These are phyloP conservation scores for Caenorhabditis wallacei DNA, from an alignment of 2,888 invertebrate genomes.

Conservation along the genomic window DNA sequence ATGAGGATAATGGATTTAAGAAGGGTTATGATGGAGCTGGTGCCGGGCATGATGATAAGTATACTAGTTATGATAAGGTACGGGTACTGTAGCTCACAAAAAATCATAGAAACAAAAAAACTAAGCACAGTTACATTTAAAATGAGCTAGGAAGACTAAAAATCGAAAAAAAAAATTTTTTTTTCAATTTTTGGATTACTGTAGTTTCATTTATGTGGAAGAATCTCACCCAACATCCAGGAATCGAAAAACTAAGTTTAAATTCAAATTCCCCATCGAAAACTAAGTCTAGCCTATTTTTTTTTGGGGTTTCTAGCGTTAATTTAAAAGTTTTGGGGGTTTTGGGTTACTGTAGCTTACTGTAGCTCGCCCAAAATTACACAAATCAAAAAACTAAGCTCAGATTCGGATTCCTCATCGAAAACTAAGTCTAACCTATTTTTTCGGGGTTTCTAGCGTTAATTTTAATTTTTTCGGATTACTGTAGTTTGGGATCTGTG, in stretches of 20 bases:
- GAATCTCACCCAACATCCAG: no score
- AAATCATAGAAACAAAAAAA: no score
- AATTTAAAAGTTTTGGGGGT: no score
- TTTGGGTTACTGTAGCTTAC: no score
- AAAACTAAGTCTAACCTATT: not conserved
- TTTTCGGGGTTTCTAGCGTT: not conserved
- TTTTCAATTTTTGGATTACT: no score
- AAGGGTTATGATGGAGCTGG: slow-evolving; percentile 68
- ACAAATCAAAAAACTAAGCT: not conserved
- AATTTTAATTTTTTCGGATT: not conserved
- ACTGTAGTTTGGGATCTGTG: not conserved
- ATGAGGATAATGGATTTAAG: slow-evolving; percentile 66
- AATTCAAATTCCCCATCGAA: not conserved
- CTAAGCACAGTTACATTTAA: no score
- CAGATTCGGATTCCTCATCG: not conserved
- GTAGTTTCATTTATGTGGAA: no score
- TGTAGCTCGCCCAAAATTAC: no score
- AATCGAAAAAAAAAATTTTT: no score
- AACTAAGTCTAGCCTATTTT: not conserved
- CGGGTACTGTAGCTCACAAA: not conserved
- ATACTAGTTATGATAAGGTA: slow-evolving; percentile 67
- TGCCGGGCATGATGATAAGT: slow-evolving; percentile 66
- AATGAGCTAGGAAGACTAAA: no score
- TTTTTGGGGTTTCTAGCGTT: not conserved
- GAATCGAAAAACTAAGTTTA: no score